Percentiles rank a stretch among this genome's conserved stretches.
Evolutionary conservation across 2,113 vertebrate species (phyloP).

Genomic region (Carlito syrichta): DNA sequence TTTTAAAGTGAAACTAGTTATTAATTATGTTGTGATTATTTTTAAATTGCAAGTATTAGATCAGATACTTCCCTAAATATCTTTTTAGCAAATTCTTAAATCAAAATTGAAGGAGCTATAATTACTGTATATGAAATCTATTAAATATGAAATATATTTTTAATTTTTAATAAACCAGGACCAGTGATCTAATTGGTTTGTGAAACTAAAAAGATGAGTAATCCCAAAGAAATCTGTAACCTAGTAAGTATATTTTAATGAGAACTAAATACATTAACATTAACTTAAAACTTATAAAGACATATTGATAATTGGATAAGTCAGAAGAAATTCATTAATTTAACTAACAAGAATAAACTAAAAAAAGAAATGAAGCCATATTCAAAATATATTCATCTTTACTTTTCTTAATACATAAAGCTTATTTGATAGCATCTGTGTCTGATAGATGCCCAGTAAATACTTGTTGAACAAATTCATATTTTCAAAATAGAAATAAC

Average conservation of each 20-base stretch:
- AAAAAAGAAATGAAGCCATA: background rate
- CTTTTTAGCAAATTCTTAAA: background rate
- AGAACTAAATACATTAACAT: background rate
- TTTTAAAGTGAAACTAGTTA: too few relatives aligned
- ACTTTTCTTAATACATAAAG: background rate
- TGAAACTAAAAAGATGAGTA: background rate
- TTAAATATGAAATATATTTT: background rate
- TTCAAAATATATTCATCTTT: background rate
- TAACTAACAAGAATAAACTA: background rate
- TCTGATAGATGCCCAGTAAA: background rate
- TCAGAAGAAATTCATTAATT: background rate
- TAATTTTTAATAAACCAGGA: background rate
- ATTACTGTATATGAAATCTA: background rate
- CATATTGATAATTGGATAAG: background rate
- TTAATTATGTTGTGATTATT: too few relatives aligned
- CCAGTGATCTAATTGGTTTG: background rate
- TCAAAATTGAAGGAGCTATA: background rate
- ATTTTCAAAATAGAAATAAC: background rate
- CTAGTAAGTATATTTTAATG: background rate
- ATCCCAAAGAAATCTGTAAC: background rate
- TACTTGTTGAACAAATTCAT: background rate
- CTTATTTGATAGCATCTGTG: background rate
- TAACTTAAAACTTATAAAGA: too few relatives aligned
- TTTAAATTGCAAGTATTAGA: too few relatives aligned
- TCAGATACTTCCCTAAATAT: background rate